Evolutionary conservation across 1,140 invertebrate species (phyloP), one percentile per base, ranked within the genome.

Genomic region (Protaetia brevitarsis): DNA sequence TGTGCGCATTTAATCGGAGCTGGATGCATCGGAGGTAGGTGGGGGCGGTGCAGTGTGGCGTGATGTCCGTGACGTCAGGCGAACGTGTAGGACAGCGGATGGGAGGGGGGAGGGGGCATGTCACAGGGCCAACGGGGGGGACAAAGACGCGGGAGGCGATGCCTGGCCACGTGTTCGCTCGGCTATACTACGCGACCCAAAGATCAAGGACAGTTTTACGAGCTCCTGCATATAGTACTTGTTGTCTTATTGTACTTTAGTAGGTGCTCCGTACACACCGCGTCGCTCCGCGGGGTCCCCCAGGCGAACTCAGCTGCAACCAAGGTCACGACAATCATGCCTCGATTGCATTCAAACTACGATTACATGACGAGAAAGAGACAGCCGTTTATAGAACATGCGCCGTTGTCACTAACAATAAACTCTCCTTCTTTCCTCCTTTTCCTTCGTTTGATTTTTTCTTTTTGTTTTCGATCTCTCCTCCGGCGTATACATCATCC

Each of bases 191-290:
- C 76, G 74, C 77, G 75, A 77, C 77, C 76, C 75, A 78, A 74
- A 78, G 76, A 78, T 78, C 77, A 78, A 78, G 77, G 77, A 76
- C 77, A 78, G 72, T 78, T 78, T 78, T 78, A 78, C 77, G 75
- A 77, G 76, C 75, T 73, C 71, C 74, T 74, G 76, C 75, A 75
- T 75, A 75, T 75, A 76, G 73, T 76, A 73, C 71, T 76, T 76
- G 71, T 74, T 73, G 72, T 74, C 71, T 74, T 74, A 72, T 75
- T 73, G 70, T 64, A 34, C 62, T 67, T 67, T 64, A 26, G 66
- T 63, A 69, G 63, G 59, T 67, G 63, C 62, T 66, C 62, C 68
- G 58, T 66, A 57, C 68, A 65, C 16, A 30, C 23, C 59, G 64
- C 65, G 64, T 61, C 64, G 70, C 68, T 60, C 63, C 31, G 63